Percentiles rank a stretch among this genome's conserved stretches.
Evolutionary conservation across 2,797 vertebrate species (phyloP).

Genomic region (Pterois miles): DNA sequence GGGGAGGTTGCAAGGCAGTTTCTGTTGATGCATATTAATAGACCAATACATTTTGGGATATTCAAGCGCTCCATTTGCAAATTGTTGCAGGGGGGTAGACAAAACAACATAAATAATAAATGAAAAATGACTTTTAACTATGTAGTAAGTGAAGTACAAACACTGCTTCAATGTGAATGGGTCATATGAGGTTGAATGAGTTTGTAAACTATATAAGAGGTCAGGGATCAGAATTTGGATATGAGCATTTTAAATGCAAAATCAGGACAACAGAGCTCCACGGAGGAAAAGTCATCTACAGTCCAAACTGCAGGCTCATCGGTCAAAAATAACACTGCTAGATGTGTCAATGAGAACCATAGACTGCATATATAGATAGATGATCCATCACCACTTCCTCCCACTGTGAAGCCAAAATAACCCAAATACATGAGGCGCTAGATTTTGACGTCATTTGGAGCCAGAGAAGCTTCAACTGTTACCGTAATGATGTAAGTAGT

Average conservation of each 20-base stretch:
- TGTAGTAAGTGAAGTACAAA: constrained; percentile 26
- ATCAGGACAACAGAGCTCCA: neutral
- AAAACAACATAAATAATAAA: constrained; percentile 63
- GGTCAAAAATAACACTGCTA: neutral
- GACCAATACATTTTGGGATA: constrained; percentile 26
- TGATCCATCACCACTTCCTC: too few relatives aligned
- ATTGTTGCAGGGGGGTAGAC: constrained; percentile 41
- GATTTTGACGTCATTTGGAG: neutral
- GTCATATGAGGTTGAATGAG: constrained; percentile 10
- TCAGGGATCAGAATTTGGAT: neutral
- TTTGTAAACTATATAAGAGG: constrained; percentile 12
- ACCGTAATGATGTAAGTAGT: too few relatives aligned
- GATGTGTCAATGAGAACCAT: too few relatives aligned
- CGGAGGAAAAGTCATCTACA: neutral
- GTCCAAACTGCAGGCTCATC: neutral
- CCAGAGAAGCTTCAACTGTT: too few relatives aligned
- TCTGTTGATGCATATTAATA: constrained; percentile 54
- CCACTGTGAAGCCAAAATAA: neutral
- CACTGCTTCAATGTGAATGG: constrained; percentile 1
- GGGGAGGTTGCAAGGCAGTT: constrained; percentile 11
- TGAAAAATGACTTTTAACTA: constrained; percentile 38
- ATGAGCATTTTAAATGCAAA: constrained; percentile 2
- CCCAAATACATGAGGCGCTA: neutral
- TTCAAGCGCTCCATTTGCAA: constrained; percentile 28
- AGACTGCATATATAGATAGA: too few relatives aligned